Conservation (phyloP, 37 sponge, comb jelly and placozoan species). For the Spongilla lacustris region DNA sequence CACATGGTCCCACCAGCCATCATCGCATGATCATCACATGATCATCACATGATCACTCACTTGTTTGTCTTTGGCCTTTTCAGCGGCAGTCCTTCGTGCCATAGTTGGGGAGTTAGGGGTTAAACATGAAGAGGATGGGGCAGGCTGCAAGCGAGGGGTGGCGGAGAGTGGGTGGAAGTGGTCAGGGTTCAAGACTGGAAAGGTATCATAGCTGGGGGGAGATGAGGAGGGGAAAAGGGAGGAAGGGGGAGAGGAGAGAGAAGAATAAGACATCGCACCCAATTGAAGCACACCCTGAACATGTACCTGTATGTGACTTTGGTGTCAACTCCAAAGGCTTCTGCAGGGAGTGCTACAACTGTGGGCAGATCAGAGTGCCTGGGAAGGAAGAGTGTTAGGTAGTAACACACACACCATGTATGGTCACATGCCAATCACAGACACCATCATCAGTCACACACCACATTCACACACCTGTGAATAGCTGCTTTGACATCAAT, state of each 20-base stretch:
- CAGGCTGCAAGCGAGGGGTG: background rate
- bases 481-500: constrained; percentile 16
- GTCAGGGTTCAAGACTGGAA: constrained; percentile 47
- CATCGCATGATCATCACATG: background rate
- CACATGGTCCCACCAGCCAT: constrained; percentile 1
- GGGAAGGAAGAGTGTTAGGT: constrained; percentile 6
- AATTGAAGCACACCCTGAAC: too few relatives aligned
- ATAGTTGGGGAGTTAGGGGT: constrained; percentile 27
- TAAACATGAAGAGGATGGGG: background rate
- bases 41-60: constrained; percentile 13
- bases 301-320: constrained; percentile 65
- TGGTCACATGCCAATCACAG: too few relatives aligned
- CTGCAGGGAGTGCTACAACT: constrained; percentile 76
- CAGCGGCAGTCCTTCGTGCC: constrained; percentile 47
- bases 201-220: constrained; percentile 40
- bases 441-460: too few relatives aligned
- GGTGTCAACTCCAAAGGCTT: constrained; percentile 43
- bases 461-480: constrained; percentile 21
- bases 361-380: constrained; percentile 75
- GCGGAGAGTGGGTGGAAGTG: constrained; percentile 20
- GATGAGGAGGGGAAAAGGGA: background rate
- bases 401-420: too few relatives aligned
- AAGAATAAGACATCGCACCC: too few relatives aligned
- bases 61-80: constrained; percentile 63
- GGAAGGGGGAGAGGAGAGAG: too few relatives aligned